phyloP scores from a whole-genome alignment of 2,888 invertebrate genomes.

The Sarcophaga subvicina region DNA sequence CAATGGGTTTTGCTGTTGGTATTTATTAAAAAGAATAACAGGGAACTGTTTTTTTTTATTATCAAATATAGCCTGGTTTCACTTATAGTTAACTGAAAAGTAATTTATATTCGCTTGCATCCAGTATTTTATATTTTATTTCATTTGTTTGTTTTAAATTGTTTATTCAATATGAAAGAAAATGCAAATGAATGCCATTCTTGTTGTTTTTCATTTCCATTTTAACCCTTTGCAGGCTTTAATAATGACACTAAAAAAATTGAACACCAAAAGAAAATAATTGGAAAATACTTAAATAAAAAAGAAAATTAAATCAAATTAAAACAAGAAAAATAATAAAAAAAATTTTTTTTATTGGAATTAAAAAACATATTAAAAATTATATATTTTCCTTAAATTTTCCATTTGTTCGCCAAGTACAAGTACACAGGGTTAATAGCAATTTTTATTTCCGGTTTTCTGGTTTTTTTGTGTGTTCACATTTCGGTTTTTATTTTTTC shows the following conservation, averaged over 20 bases:
- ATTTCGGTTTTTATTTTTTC: background rate
- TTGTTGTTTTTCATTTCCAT: background rate
- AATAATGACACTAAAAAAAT: background rate
- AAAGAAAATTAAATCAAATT: too few relatives aligned
- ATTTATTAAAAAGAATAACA: background rate
- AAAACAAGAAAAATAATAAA: too few relatives aligned
- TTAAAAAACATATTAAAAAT: too few relatives aligned
- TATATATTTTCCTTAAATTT: too few relatives aligned
- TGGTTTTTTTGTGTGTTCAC: conserved; percentile 3
- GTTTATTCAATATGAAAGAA: conserved; percentile 1
- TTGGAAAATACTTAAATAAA: too few relatives aligned
- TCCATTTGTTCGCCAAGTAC: too few relatives aligned
- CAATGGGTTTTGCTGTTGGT: background rate
- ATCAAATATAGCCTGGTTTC: conserved; percentile 9
- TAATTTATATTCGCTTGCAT: background rate
- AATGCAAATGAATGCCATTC: background rate
- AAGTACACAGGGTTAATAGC: conserved; percentile 3
- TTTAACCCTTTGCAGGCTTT: conserved; percentile 21
- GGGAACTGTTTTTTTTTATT: background rate
- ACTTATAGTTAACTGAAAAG: conserved; percentile 9
- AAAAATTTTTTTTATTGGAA: too few relatives aligned
- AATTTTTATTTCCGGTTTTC: background rate
- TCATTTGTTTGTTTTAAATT: conserved; percentile 31
- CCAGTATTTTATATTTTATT: background rate
- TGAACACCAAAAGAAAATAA: background rate